Percentiles rank a stretch among this genome's conserved stretches.
Evolutionary conservation across 2,888 invertebrate genomes (phyloP).

Genomic region (Psylliodes chrysocephalus): DNA sequence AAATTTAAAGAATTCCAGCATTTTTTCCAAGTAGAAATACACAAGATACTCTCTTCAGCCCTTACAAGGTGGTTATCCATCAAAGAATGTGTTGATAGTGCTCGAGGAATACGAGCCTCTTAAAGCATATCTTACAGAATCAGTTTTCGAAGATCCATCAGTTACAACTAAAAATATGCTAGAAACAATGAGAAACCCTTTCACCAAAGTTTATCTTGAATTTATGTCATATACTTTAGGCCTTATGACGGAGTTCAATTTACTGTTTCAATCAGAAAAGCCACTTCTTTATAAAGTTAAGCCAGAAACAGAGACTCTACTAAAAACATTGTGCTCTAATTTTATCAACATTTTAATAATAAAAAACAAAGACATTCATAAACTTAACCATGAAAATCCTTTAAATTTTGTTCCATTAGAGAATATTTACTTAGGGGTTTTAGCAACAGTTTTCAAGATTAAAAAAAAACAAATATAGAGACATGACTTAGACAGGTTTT

Average conservation of each 20-base stretch:
- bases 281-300: conserved; percentile 15
- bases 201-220: conserved; percentile 19
- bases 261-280: conserved; percentile 23
- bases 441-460: not conserved
- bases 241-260: conserved; percentile 22
- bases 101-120: conserved; percentile 52
- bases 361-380: conserved; percentile 19
- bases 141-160: conserved; percentile 20
- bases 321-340: conserved; percentile 13
- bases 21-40: conserved; percentile 54
- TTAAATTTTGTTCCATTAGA: not conserved
- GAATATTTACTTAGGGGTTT: not conserved
- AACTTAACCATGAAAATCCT: conserved; percentile 5
- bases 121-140: conserved; percentile 9
- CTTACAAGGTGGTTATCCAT: conserved; percentile 55
- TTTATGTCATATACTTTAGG: conserved; percentile 21
- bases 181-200: not conserved
- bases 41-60: conserved; percentile 49
- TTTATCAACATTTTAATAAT: conserved; percentile 6
- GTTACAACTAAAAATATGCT: conserved; percentile 13
- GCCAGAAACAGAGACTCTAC: conserved; percentile 14
- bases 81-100: conserved; percentile 55
- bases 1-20: conserved; percentile 54
- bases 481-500: not conserved
- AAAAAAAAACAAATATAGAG: not conserved